These are phyloP conservation scores for Pterocles orientalis DNA, from an alignment of 2,113 vertebrate genomes.

Conservation along the genomic window DNA sequence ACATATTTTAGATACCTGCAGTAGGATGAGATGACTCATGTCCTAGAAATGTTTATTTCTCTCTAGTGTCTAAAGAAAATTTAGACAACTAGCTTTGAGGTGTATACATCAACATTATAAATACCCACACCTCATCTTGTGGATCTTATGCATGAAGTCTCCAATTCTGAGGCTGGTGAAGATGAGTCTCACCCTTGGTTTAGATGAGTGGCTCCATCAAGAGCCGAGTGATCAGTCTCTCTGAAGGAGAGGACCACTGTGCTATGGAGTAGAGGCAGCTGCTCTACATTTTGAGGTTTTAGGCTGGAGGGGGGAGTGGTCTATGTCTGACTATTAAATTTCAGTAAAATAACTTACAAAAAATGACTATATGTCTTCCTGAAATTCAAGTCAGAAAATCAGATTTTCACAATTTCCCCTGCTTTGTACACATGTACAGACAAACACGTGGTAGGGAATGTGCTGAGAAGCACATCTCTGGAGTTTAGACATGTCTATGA, in stretches of 20 bases:
- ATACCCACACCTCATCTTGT: rapidly evolving
- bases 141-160: background rate
- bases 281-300: background rate
- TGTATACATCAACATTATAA: background rate
- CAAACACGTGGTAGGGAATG: background rate
- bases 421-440: background rate
- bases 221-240: background rate
- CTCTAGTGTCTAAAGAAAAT: background rate
- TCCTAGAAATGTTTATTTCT: background rate
- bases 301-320: background rate
- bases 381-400: background rate
- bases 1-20: background rate
- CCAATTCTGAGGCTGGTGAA: background rate
- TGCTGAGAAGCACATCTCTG: background rate
- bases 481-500: background rate
- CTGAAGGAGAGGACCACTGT: background rate
- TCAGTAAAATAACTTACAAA: background rate
- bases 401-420: background rate
- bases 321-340: background rate
- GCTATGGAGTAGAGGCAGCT: background rate
- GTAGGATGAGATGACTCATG: background rate
- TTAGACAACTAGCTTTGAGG: background rate
- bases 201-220: background rate
- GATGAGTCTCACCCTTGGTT: background rate
- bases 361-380: background rate